Percentiles rank a stretch among this genome's conserved stretches.
Evolutionary conservation across 2,797 vertebrate species (phyloP).

Genomic region (Cygnus olor): DNA sequence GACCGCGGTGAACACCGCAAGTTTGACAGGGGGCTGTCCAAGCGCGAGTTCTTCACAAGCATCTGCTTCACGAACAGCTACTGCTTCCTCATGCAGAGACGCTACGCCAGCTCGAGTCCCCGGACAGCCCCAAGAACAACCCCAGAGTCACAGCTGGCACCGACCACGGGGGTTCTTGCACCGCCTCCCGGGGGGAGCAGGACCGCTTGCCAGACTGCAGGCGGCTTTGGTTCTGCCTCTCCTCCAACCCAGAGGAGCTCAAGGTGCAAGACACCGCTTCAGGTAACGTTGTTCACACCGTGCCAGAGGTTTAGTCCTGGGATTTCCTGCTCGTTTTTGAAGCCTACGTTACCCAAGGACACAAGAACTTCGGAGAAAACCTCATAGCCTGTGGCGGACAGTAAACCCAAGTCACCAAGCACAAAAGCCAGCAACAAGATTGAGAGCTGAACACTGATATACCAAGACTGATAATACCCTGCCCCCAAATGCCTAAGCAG

Average conservation of each 20-base stretch:
- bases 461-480: neutral
- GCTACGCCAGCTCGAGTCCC: neutral
- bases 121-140: neutral
- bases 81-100: neutral
- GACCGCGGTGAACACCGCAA: neutral
- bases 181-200: rapidly evolving
- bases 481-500: neutral
- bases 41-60: neutral
- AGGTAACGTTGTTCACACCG: neutral
- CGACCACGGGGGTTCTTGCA: rapidly evolving
- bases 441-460: neutral
- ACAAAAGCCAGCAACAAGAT: neutral
- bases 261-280: neutral
- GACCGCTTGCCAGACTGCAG: rapidly evolving
- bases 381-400: rapidly evolving
- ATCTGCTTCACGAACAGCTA: constrained; percentile 1
- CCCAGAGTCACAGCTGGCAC: neutral
- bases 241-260: neutral
- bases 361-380: neutral
- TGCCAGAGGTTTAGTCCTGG: neutral
- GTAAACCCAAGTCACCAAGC: neutral
- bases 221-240: neutral
- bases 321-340: neutral
- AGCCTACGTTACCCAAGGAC: neutral
- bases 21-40: neutral